These are phyloP conservation scores for Xiphophorus hellerii DNA, from an alignment of 2,113 vertebrate genomes.

Conservation along the genomic window DNA sequence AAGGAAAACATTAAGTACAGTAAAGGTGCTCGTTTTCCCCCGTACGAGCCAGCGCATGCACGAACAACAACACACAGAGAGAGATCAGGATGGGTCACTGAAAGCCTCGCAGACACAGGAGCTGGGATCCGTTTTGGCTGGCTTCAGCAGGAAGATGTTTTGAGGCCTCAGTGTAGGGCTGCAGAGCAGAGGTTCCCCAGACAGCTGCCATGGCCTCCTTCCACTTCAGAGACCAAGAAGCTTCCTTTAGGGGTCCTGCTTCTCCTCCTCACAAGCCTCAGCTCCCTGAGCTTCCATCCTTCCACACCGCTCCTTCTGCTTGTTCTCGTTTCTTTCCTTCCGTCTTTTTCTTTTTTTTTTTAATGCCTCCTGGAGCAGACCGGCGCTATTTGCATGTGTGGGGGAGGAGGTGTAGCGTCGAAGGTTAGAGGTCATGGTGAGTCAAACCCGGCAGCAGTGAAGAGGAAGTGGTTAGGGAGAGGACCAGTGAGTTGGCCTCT, in stretches of 20 bases:
- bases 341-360: slow-evolving; percentile 56
- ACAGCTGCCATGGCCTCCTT: slow-evolving; percentile 63
- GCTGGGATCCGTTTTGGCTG: slow-evolving; percentile 68
- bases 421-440: slow-evolving; percentile 79
- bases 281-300: slow-evolving; percentile 41
- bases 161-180: slow-evolving; percentile 61
- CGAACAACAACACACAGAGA: slow-evolving; percentile 47
- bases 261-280: slow-evolving; percentile 8
- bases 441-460: slow-evolving; percentile 73
- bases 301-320: slow-evolving; percentile 48
- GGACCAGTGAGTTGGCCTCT: slow-evolving; percentile 67
- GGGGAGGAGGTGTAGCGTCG: slow-evolving; percentile 75
- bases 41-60: slow-evolving; percentile 23
- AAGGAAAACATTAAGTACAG: slow-evolving; percentile 76
- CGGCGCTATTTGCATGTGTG: slow-evolving; percentile 78
- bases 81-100: slow-evolving; percentile 71
- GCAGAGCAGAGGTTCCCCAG: slow-evolving; percentile 64
- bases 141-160: slow-evolving; percentile 69
- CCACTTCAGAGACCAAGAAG: slow-evolving; percentile 68
- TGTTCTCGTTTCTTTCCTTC: slow-evolving; percentile 45
- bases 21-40: slow-evolving; percentile 58
- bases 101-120: slow-evolving; percentile 72
- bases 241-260: slow-evolving; percentile 72
- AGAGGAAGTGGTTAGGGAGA: slow-evolving; percentile 74
- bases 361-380: slow-evolving; percentile 72